Percentiles rank a stretch among this genome's conserved stretches.
phyloP scores from a whole-genome alignment of 2,888 invertebrate genomes.

The Papilio elwesi region DNA sequence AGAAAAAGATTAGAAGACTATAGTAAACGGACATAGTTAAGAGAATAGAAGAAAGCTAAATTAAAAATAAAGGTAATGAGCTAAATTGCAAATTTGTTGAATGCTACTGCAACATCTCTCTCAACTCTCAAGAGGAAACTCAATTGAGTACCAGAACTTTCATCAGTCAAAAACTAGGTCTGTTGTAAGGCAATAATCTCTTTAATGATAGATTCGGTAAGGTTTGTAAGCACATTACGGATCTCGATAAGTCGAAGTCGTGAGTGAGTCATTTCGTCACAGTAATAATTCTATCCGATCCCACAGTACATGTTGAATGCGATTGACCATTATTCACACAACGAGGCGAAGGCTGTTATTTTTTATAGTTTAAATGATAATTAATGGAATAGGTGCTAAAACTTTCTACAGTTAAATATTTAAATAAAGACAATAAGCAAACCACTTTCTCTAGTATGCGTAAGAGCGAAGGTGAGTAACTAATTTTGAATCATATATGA shows the following conservation, averaged over 20 bases:
- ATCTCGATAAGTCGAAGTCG: constrained; percentile 16
- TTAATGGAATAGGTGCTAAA: constrained; percentile 12
- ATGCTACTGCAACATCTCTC: no score
- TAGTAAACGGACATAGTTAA: no score
- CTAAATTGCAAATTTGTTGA: no score
- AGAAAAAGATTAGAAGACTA: no score
- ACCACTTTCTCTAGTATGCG: constrained; percentile 17
- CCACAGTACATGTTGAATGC: constrained; percentile 27
- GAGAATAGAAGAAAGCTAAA: no score
- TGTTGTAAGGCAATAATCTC: background rate
- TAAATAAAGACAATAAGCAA: background rate
- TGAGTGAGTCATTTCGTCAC: constrained; percentile 29
- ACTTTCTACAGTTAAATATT: constrained; percentile 13
- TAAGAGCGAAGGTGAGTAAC: background rate
- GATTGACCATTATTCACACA: constrained; percentile 21
- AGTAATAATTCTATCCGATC: constrained; percentile 21
- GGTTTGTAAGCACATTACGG: background rate
- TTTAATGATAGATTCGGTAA: background rate
- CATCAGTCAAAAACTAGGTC: background rate
- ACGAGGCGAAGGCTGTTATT: constrained; percentile 17
- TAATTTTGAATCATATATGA: constrained; percentile 9
- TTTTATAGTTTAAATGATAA: constrained; percentile 11
- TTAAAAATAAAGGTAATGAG: no score
- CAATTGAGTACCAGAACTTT: background rate
- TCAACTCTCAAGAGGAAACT: background rate